Evolutionary conservation across 2,113 vertebrate species (phyloP), one percentile per base, ranked within the genome.

Genomic region (Ciconia stormi): DNA sequence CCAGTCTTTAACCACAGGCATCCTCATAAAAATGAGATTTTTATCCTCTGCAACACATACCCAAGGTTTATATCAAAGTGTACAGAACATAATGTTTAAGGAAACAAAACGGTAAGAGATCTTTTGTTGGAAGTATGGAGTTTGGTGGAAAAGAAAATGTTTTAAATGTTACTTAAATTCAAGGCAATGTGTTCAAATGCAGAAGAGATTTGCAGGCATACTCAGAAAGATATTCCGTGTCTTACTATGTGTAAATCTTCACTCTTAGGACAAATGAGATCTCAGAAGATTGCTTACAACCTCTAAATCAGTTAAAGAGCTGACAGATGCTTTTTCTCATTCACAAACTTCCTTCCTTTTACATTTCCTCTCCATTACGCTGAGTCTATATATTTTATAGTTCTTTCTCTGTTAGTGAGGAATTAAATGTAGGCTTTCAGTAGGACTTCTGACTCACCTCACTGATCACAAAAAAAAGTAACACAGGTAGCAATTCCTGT

Each of bases 281-380:
- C 58, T 76, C 70, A 18, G 59, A 71, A 93, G 40, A 84, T 61
- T 89, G 85, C 93, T 84, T 90, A 82, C 56, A 85, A 80, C 32
- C 61, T 76, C 56, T 27, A 81, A 73, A 89, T 82, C 73, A 70
- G 49, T 53, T 66, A 23, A 95, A 95, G 71, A 85, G 87, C 93
- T 97, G 84, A 94, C 91, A 94, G 67, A 90, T 36, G 66, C 83
- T 62, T 93, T 86, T 95, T 93, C 79, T 89, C 74, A 89, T 90
- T 91, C 87, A 70, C 72, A 90, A 79, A 69, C 91, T 93, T 95
- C 91, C 93, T 95, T 95, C 93, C 94, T 89, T 91, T 76, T 44
- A 92, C 70, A 94, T 85, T 91, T 97, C 95, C 93, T 85, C 78
- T 71, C 53, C 38, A 36, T 87, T 80, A 52, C 81, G 84, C 93